A percentile compares a stretch with the other conserved stretches of the same genome.
phyloP scores from a whole-genome alignment of 1,140 invertebrate genomes.

The Cotesia chilonis region DNA sequence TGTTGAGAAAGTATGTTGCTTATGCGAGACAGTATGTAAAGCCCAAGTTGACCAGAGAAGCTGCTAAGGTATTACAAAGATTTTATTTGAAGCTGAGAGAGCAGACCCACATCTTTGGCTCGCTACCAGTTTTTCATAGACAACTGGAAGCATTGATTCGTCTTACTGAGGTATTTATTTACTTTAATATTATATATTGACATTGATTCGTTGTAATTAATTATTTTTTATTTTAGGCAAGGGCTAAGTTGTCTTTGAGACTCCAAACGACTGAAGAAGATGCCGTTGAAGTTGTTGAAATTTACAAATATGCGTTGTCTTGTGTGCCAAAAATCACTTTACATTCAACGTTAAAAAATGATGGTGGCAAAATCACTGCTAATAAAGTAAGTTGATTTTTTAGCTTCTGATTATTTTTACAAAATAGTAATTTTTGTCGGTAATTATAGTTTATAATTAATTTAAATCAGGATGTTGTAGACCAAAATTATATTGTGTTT shows the following conservation, averaged over 20 bases:
- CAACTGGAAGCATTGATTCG: constrained; percentile 90
- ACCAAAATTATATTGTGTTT: too few species aligned
- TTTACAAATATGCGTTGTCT: constrained; percentile 83
- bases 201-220: too few species aligned
- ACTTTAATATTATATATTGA: background rate
- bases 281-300: constrained; percentile 86
- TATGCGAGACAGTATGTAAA: constrained; percentile 91
- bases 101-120: constrained; percentile 70
- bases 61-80: constrained; percentile 75
- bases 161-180: constrained; percentile 76
- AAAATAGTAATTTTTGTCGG: background rate
- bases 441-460: background rate
- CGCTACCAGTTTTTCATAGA: constrained; percentile 81
- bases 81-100: constrained; percentile 85
- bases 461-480: background rate
- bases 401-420: constrained; percentile 25
- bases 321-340: constrained; percentile 72
- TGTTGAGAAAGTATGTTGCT: constrained; percentile 89
- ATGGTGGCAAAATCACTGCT: constrained; percentile 75
- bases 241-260: constrained; percentile 85
- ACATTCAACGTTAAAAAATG: constrained; percentile 62
- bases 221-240: constrained; percentile 68
- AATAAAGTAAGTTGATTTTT: constrained; percentile 67
- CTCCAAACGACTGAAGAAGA: constrained; percentile 81
- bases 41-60: constrained; percentile 77